Evolutionary conservation across 2,888 invertebrate genomes (phyloP), one percentile per base, ranked within the genome.

Genomic region (Nyleta sp.): DNA sequence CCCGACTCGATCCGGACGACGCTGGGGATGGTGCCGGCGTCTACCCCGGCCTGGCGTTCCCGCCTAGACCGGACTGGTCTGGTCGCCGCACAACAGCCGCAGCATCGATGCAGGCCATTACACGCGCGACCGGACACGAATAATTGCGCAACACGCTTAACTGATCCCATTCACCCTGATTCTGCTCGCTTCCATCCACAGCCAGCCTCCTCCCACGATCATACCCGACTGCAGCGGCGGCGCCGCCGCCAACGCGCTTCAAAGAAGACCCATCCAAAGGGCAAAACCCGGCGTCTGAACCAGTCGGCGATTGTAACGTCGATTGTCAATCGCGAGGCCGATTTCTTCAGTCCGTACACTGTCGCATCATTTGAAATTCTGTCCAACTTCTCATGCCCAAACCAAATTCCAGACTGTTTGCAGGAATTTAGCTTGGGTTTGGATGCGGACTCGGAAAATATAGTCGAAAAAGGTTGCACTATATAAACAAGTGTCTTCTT

Each of bases 101-200:
- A 88, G 87, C 89, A 81, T 85, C 91, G 89, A 90, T 91, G 91
- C 91, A 91, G 91, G 91, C 92, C 91, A 93, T 93, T 93, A 93
- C 93, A 93, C 93, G 92, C 92, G 91, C 93, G 93, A 93, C 92
- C 92, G 93, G 91, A 92, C 92, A 91, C 92, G 92, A 93, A 93
- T 90, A 91, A 90, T 93, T 92, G 93, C 91, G 91, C 91, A 91
- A 92, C 92, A 93, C 93, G 93, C 93, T 93, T 92, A 92, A 92
- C 92, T 93, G 93, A 92, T 92, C 92, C 91, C 92, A 93, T 93
- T 93, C 91, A 92, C 83, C 84, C 86, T 84, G 88, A 88, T 88
- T 88, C 87, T 85, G 86, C 86, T 86, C 86, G 88, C 85, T 87
- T 86, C 86, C 84, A 82, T 86, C 87, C 87, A 20, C 72, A 72